Evolutionary conservation across 1,140 invertebrate genomes (phyloP).

Genomic region (Dendrolimus punctatus): DNA sequence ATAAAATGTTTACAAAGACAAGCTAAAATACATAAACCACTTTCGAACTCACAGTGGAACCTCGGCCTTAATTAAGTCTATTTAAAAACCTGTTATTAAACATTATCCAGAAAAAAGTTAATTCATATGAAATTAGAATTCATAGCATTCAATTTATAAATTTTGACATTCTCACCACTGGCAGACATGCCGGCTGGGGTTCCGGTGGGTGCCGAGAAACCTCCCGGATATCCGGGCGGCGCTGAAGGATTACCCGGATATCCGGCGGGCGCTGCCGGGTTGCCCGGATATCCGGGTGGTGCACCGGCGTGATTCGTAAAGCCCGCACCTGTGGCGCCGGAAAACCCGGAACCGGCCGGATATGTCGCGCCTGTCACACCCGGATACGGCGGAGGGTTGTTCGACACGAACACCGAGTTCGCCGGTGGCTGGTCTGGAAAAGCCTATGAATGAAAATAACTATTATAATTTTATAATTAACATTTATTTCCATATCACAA

Average conservation of each 20-base stretch:
- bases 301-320: conserved; percentile 14
- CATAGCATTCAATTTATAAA: not conserved
- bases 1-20: not conserved
- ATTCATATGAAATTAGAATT: too few species aligned
- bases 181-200: conserved; percentile 35
- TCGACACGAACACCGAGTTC: conserved; percentile 91
- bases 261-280: conserved; percentile 21
- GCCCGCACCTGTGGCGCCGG: conserved; percentile 20
- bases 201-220: conserved; percentile 30
- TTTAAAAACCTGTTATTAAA: too few species aligned
- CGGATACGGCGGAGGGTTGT: conserved; percentile 96
- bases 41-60: conserved; percentile 18
- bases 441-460: conserved; percentile 47
- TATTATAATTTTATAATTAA: conserved; percentile 4
- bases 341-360: conserved; percentile 45
- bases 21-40: conserved; percentile 4
- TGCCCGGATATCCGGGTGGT: conserved; percentile 28
- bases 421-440: conserved; percentile 80
- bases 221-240: conserved; percentile 39
- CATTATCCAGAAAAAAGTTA: too few species aligned
- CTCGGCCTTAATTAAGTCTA: conserved; percentile 5
- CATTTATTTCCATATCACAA: not conserved
- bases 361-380: conserved; percentile 77
- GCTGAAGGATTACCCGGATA: conserved; percentile 25
- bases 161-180: conserved; percentile 22